These are phyloP conservation scores for Agonum fuliginosum DNA, from an alignment of 2,888 invertebrate species.

Conservation along the genomic window DNA sequence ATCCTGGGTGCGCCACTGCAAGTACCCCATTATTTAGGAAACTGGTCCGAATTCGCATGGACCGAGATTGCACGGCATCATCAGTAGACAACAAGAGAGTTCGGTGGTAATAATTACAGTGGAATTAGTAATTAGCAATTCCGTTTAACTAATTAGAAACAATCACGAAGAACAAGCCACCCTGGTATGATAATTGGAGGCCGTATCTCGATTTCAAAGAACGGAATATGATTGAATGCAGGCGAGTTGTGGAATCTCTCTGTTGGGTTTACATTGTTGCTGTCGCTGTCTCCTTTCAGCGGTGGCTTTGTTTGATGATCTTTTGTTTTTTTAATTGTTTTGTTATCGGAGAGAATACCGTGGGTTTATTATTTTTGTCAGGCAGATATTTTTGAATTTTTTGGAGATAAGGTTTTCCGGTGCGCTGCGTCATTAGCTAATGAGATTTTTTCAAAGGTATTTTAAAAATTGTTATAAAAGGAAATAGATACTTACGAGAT, in stretches of 20 bases:
- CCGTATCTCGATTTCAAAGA: constrained; percentile 42
- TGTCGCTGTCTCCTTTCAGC: background rate
- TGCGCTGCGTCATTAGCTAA: background rate
- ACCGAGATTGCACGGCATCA: no score
- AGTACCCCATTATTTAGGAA: no score
- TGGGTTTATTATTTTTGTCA: constrained; percentile 18
- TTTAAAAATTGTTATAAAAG: no score
- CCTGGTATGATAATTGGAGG: constrained; percentile 37
- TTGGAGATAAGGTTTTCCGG: constrained; percentile 33
- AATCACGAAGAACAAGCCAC: constrained; percentile 36
- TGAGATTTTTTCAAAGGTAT: background rate
- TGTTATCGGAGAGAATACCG: constrained; percentile 35
- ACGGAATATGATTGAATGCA: constrained; percentile 41
- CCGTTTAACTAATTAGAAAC: constrained; percentile 48
- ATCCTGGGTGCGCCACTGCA: no score
- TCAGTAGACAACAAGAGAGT: constrained; percentile 16
- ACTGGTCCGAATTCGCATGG: no score
- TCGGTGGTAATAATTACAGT: constrained; percentile 36
- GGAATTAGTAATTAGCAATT: constrained; percentile 49
- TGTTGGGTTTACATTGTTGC: constrained; percentile 11
- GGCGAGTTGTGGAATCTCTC: constrained; percentile 2
- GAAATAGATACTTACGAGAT: no score
- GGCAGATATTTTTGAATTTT: constrained; percentile 36
- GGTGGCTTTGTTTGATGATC: constrained; percentile 33
- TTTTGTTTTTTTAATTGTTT: constrained; percentile 42